Conservation (phyloP, 1,140 invertebrate genomes). For the Kradibia gibbosae region DNA sequence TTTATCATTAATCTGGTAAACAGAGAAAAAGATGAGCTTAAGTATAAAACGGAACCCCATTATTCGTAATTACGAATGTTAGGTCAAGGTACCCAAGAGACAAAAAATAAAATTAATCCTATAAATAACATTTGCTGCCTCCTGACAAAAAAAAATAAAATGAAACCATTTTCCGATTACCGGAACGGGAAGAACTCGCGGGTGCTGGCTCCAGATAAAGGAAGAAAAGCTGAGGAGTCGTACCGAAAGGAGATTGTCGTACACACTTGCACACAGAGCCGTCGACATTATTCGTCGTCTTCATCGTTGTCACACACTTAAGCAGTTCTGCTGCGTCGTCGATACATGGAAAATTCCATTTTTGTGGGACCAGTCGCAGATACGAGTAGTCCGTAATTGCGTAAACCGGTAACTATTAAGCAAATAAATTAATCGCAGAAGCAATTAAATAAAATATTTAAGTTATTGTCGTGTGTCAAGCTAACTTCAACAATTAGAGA, state of each 20-base stretch:
- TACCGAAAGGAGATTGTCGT: not conserved
- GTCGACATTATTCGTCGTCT: not conserved
- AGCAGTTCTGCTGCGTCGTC: not conserved
- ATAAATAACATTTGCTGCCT: conserved; percentile 18
- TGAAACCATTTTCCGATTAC: conserved; percentile 34
- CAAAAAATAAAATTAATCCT: conserved; percentile 34
- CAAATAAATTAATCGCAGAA: not conserved
- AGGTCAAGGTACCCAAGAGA: not conserved
- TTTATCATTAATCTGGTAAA: conserved; percentile 14
- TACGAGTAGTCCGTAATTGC: not conserved
- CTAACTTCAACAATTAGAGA: no score
- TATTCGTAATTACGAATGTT: conserved; percentile 30
- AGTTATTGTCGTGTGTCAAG: no score
- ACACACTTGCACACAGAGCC: not conserved
- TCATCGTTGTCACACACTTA: conserved; percentile 19
- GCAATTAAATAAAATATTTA: no score
- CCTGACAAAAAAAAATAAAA: not conserved
- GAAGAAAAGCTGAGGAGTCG: conserved; percentile 16
- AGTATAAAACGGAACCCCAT: not conserved
- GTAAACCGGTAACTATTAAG: not conserved
- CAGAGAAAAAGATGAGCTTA: not conserved
- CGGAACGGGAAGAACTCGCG: not conserved
- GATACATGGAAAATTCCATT: not conserved
- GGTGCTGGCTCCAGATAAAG: not conserved
- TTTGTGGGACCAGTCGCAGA: not conserved